Evolutionary conservation across 2,113 vertebrate genomes (phyloP).

Genomic region (Rhabdomys dilectus): DNA sequence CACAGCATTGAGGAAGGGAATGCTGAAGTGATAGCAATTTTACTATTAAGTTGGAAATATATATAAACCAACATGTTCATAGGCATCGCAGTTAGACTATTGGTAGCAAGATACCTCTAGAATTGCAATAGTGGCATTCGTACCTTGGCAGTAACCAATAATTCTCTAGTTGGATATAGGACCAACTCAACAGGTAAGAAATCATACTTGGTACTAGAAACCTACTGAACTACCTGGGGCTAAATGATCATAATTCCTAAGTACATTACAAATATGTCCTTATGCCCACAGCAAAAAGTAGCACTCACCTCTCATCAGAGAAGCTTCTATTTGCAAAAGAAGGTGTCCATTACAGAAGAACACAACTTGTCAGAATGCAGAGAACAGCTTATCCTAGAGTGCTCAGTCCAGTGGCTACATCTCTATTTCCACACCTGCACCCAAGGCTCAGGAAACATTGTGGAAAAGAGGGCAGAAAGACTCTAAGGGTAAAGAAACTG

Average conservation of each 20-base stretch:
- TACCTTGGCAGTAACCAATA: background rate
- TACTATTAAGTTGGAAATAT: constrained; percentile 15
- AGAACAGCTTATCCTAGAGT: background rate
- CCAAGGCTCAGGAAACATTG: background rate
- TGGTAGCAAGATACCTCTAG: background rate
- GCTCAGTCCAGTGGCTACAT: background rate
- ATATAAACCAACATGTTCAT: background rate
- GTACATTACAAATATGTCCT: background rate
- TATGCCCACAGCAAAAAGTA: background rate
- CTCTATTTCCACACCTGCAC: background rate
- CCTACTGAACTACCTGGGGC: too few species aligned
- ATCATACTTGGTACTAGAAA: background rate
- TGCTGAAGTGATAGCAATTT: background rate
- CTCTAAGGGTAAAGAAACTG: background rate
- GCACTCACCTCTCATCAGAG: background rate
- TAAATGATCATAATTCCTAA: background rate
- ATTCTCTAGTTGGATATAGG: background rate
- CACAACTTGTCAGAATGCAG: background rate
- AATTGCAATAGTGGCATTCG: background rate
- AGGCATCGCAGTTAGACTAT: background rate
- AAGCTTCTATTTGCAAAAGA: background rate
- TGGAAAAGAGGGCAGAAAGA: background rate
- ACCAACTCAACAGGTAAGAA: background rate
- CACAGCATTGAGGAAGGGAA: background rate
- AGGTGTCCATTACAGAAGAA: background rate